Conservation (phyloP, 2,888 invertebrate species). For the Philopedon plagiatum region DNA sequence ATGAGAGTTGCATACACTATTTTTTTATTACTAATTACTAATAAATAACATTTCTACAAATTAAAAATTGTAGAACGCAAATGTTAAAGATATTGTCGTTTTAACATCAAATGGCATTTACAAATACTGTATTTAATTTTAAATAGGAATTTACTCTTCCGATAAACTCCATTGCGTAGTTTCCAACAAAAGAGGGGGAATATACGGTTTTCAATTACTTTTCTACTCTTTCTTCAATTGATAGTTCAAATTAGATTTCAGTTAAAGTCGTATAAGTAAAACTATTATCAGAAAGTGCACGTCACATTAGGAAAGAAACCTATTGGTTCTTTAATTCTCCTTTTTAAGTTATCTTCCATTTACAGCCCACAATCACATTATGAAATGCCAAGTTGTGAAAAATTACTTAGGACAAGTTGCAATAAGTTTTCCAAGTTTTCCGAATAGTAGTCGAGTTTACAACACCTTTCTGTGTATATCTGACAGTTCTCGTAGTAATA, state of each 20-base stretch:
- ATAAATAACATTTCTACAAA: too few species aligned
- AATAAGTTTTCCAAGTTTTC: constrained; percentile 39
- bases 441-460: constrained; percentile 28
- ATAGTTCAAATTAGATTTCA: constrained; percentile 6
- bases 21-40: too few species aligned
- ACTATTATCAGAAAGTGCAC: constrained; percentile 28
- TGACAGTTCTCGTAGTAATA: constrained; percentile 31
- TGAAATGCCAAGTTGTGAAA: constrained; percentile 40
- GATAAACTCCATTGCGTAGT: neutral
- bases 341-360: constrained; percentile 45
- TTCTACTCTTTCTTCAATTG: neutral
- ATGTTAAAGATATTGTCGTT: too few species aligned
- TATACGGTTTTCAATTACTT: neutral
- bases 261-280: constrained; percentile 11
- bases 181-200: neutral
- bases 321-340: constrained; percentile 31
- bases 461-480: constrained; percentile 21
- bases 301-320: constrained; percentile 6
- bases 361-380: constrained; percentile 45
- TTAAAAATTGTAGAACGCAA: too few species aligned
- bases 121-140: neutral
- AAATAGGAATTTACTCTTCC: neutral
- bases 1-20: too few species aligned
- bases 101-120: too few species aligned
- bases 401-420: constrained; percentile 43